Conservation (phyloP, 2,113 vertebrate species). For the Oreotrochilus melanogaster region DNA sequence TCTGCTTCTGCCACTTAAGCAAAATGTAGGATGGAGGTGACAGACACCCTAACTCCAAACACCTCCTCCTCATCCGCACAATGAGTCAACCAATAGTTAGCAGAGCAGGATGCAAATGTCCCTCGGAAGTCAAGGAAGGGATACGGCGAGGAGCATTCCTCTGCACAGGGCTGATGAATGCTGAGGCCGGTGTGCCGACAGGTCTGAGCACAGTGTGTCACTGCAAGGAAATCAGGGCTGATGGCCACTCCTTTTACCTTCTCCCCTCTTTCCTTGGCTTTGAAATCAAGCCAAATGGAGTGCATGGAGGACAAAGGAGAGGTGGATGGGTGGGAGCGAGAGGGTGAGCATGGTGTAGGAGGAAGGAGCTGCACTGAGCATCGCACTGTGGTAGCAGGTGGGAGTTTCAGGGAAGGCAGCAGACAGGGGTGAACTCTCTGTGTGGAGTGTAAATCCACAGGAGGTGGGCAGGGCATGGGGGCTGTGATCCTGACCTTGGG, state of each 20-base stretch:
- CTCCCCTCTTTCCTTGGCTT: background rate
- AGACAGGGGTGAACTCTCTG: background rate
- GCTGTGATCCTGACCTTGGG: slow-evolving; percentile 64
- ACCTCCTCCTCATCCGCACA: background rate
- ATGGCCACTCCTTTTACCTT: slow-evolving; percentile 14
- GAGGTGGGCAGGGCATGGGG: slow-evolving; percentile 8
- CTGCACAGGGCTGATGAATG: background rate
- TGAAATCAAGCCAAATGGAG: background rate
- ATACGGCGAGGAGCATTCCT: background rate
- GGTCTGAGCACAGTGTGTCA: background rate
- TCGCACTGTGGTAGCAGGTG: background rate
- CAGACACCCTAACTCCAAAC: background rate
- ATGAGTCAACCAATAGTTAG: background rate
- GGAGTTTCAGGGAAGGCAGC: background rate
- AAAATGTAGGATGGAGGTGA: background rate
- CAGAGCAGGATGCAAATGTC: background rate
- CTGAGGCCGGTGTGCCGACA: background rate
- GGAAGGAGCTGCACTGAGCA: background rate
- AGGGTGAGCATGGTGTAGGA: background rate
- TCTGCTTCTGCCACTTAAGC: background rate
- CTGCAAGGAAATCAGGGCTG: slow-evolving; percentile 50
- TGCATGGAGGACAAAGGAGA: background rate
- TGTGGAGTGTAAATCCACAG: background rate
- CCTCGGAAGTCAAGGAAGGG: background rate
- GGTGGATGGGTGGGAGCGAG: accelerated